A percentile compares a stretch with the other conserved stretches of the same genome.
These are phyloP conservation scores for Drosophila equinoxialis DNA, from an alignment of 1,140 invertebrate genomes.

Conservation along the genomic window DNA sequence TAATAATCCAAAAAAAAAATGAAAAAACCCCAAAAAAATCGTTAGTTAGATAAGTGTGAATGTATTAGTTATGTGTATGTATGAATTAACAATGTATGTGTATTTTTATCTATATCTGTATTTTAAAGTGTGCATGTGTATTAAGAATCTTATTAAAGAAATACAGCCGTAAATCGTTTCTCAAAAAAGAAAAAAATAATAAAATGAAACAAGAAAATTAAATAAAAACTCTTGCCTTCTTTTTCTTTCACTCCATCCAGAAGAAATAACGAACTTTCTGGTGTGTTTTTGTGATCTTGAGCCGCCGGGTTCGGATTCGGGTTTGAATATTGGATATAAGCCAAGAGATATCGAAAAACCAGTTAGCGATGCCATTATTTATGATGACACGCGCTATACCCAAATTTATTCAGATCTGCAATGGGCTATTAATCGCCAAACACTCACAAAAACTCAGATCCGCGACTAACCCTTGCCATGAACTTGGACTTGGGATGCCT, in stretches of 20 bases:
- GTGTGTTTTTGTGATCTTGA: conserved; percentile 30
- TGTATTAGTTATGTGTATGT: conserved; percentile 41
- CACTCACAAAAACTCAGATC: not conserved
- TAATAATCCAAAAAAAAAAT: not conserved
- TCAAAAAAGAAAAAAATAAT: conserved; percentile 44
- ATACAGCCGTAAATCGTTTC: conserved; percentile 59
- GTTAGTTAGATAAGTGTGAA: conserved; percentile 52
- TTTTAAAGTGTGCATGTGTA: conserved; percentile 29
- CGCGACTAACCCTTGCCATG: conserved; percentile 18
- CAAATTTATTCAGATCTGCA: conserved; percentile 51
- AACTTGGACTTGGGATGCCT: conserved; percentile 18
- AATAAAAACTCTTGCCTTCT: conserved; percentile 34
- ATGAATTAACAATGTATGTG: conserved; percentile 1
- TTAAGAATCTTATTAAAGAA: conserved; percentile 56
- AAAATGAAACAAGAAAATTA: conserved; percentile 42
- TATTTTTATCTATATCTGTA: conserved; percentile 19
- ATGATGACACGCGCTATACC: conserved; percentile 34
- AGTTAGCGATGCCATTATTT: conserved; percentile 53
- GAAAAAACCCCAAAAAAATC: conserved; percentile 60
- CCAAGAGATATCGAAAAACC: conserved; percentile 42
- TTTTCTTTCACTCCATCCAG: conserved; percentile 33
- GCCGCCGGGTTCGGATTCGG: conserved; percentile 28
- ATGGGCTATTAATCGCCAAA: not conserved
- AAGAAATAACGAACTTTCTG: conserved; percentile 5
- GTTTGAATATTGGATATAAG: conserved; percentile 18